These are phyloP conservation scores for Chanos chanos DNA, from an alignment of 2,797 vertebrate species.

Conservation along the genomic window DNA sequence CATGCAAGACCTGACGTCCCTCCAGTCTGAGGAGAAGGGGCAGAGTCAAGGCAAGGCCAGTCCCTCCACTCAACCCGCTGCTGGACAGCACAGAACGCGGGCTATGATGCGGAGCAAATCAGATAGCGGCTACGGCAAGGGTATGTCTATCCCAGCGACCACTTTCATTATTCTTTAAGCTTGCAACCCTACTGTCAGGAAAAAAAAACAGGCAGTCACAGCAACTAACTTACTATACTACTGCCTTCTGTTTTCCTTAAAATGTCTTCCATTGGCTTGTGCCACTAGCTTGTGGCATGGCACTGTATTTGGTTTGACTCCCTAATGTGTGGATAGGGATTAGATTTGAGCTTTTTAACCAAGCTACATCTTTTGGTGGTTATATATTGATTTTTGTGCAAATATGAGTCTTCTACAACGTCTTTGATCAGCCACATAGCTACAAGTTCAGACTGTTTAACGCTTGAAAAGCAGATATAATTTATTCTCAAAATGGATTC, in stretches of 20 bases:
- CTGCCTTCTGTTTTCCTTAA: slow-evolving; percentile 8
- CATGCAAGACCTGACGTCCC: slow-evolving; percentile 95
- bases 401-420: too few species aligned
- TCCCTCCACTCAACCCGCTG: slow-evolving; percentile 64
- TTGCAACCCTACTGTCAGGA: not conserved
- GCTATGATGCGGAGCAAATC: slow-evolving; percentile 86
- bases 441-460: too few species aligned
- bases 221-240: slow-evolving; percentile 15
- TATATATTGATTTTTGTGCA: too few species aligned
- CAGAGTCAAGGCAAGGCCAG: slow-evolving; percentile 50
- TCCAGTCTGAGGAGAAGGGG: slow-evolving; percentile 75
- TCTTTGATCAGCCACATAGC: too few species aligned
- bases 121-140: slow-evolving; percentile 78
- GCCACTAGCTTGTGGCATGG: not conserved
- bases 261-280: slow-evolving; percentile 31
- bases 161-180: too few species aligned
- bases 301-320: too few species aligned
- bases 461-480: too few species aligned
- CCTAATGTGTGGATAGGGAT: too few species aligned
- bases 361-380: too few species aligned
- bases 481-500: too few species aligned
- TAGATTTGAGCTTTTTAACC: too few species aligned
- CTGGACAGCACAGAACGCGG: slow-evolving; percentile 79
- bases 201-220: not conserved
- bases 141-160: too few species aligned